phyloP scores from a whole-genome alignment of 2,888 invertebrate species.

The Drosophila antonietae region DNA sequence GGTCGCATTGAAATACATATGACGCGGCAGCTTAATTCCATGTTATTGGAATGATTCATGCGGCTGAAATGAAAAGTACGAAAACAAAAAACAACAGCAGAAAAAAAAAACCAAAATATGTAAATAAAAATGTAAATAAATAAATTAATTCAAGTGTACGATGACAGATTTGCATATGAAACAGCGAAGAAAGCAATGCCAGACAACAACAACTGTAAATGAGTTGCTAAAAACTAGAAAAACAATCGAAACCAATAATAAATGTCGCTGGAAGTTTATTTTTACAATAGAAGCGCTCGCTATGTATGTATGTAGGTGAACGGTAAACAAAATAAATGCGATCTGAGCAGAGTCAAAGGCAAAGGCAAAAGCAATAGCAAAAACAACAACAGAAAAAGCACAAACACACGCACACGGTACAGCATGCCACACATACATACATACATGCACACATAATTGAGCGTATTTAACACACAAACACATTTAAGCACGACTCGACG shows the following conservation, averaged over 20 bases:
- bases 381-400: conserved; percentile 36
- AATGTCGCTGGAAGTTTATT: conserved; percentile 31
- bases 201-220: conserved; percentile 17
- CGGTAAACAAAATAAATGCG: conserved; percentile 65
- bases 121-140: not conserved
- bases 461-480: conserved; percentile 60
- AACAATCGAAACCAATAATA: conserved; percentile 33
- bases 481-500: conserved; percentile 37
- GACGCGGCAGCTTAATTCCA: conserved; percentile 69
- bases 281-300: conserved; percentile 31
- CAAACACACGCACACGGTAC: not conserved
- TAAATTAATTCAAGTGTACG: conserved; percentile 23
- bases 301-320: conserved; percentile 50
- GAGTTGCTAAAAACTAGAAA: conserved; percentile 12
- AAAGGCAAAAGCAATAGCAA: conserved; percentile 58
- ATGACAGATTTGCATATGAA: conserved; percentile 56
- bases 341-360: conserved; percentile 24
- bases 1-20: conserved; percentile 54
- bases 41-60: conserved; percentile 64
- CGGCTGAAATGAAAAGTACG: conserved; percentile 55
- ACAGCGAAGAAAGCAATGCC: conserved; percentile 32
- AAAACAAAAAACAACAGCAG: not conserved
- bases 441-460: conserved; percentile 37
- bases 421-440: not conserved
- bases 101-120: conserved; percentile 4